phyloP scores from a whole-genome alignment of 2,888 invertebrate species.

The Melipona bicolor region DNA sequence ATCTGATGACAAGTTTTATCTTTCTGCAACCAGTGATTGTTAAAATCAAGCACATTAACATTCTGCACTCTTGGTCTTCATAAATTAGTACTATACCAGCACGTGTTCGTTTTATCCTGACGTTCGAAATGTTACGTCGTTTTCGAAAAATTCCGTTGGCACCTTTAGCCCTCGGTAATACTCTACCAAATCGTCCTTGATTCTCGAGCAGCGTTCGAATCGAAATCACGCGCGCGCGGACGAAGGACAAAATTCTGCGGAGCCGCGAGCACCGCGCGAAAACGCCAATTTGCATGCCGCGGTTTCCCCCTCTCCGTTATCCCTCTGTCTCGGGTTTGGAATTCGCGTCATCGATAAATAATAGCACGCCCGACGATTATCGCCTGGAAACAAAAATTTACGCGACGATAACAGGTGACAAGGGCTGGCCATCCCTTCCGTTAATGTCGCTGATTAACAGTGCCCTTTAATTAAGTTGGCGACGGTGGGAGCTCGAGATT shows the following conservation, averaged over 20 bases:
- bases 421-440: neutral
- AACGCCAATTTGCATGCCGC: constrained; percentile 35
- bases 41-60: too few relatives aligned
- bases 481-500: neutral
- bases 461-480: neutral
- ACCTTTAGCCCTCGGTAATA: too few relatives aligned
- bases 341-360: constrained; percentile 25
- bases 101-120: too few relatives aligned
- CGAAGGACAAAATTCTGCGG: constrained; percentile 3
- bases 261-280: neutral
- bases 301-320: neutral
- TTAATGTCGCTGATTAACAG: constrained; percentile 8
- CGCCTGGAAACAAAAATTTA: neutral
- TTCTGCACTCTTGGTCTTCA: too few relatives aligned
- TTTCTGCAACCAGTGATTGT: too few relatives aligned
- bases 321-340: neutral
- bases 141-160: too few relatives aligned
- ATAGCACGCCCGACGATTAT: neutral
- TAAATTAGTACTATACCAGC: too few relatives aligned
- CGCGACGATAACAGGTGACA: neutral
- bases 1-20: too few relatives aligned
- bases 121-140: too few relatives aligned
- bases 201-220: neutral
- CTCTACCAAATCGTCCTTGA: neutral
- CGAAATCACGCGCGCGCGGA: neutral